These are phyloP conservation scores for Mechanitis messenoides DNA, from an alignment of 2,888 invertebrate species.

Conservation along the genomic window DNA sequence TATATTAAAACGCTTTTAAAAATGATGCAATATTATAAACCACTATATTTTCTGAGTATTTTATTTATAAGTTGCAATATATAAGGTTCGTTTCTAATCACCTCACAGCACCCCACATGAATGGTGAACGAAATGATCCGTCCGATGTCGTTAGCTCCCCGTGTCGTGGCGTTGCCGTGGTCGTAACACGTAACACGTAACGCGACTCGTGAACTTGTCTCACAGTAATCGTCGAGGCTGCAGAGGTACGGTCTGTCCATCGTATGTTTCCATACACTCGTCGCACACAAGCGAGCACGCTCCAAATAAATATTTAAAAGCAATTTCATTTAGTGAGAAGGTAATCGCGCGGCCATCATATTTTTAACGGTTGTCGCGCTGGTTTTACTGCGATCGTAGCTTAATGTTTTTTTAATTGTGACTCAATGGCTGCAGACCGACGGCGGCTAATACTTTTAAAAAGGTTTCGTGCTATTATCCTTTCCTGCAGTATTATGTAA, in stretches of 20 bases:
- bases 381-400: constrained; percentile 21
- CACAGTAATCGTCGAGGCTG: constrained; percentile 9
- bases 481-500: no score
- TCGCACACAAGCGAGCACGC: not conserved
- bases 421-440: constrained; percentile 27
- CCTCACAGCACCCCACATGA: constrained; percentile 30
- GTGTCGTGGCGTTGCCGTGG: constrained; percentile 48
- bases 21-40: constrained; percentile 8
- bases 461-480: no score
- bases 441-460: no score
- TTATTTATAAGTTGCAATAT: constrained; percentile 2
- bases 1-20: not conserved
- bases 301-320: constrained; percentile 4
- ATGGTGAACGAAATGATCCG: constrained; percentile 66
- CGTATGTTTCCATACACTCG: not conserved
- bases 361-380: constrained; percentile 23
- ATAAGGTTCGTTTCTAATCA: constrained; percentile 30
- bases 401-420: constrained; percentile 33
- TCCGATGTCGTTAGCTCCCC: constrained; percentile 64
- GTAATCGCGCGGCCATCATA: constrained; percentile 8
- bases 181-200: constrained; percentile 33
- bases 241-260: not conserved
- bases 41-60: constrained; percentile 1
- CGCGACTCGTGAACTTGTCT: constrained; percentile 27
- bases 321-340: constrained; percentile 1